Evolutionary conservation across 2,888 invertebrate species (phyloP).

Genomic region (Parnassius smintheus): DNA sequence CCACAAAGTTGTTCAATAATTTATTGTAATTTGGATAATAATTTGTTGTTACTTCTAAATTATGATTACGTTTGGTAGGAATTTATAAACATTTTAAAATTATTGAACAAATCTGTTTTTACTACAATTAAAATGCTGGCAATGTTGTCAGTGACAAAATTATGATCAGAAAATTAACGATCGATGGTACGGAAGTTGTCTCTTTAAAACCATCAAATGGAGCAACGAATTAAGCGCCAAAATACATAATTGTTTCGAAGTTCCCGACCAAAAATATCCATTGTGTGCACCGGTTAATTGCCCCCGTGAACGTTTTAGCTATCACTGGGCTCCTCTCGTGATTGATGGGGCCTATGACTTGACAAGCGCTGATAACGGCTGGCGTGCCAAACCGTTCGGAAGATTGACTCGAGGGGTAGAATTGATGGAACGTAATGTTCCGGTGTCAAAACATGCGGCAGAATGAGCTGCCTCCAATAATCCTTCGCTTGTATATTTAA

Average conservation of each 20-base stretch:
- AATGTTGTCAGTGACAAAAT: constrained; percentile 11
- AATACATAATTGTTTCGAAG: constrained; percentile 40
- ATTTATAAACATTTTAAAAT: constrained; percentile 7
- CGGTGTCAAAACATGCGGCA: constrained; percentile 44
- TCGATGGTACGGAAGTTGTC: constrained; percentile 17
- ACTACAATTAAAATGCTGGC: constrained; percentile 10
- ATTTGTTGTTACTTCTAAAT: not conserved
- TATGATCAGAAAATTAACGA: constrained; percentile 23
- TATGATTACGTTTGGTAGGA: not conserved
- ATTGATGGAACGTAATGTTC: constrained; percentile 47
- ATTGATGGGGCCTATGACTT: constrained; percentile 71
- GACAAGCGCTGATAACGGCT: constrained; percentile 59
- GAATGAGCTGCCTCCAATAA: constrained; percentile 40
- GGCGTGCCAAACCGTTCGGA: constrained; percentile 62
- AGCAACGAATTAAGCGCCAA: constrained; percentile 32
- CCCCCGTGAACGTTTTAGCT: constrained; percentile 52
- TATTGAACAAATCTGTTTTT: constrained; percentile 23
- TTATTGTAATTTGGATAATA: not conserved
- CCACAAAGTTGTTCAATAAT: constrained; percentile 16
- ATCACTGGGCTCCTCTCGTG: constrained; percentile 54
- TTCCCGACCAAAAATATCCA: constrained; percentile 55
- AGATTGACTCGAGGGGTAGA: constrained; percentile 54
- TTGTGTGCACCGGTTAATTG: constrained; percentile 60
- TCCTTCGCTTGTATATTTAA: not conserved
- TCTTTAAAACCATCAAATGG: constrained; percentile 25